phyloP scores from a whole-genome alignment of 2,888 invertebrate genomes.

The Acrobeloides nanus region DNA sequence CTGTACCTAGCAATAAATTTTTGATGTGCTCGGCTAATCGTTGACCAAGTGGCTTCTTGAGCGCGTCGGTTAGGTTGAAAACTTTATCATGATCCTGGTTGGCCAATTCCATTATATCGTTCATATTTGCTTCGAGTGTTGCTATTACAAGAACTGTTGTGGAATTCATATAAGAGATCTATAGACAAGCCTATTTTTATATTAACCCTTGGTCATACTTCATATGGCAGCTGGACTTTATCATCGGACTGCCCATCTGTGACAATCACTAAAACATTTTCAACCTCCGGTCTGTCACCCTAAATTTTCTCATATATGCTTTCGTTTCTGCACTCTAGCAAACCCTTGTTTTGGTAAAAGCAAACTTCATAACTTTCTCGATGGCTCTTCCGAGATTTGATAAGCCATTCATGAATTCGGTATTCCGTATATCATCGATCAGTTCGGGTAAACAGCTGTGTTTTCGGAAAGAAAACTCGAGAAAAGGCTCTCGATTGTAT shows the following conservation, averaged over 20 bases:
- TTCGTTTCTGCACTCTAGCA: conserved; percentile 6
- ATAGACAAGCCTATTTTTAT: conserved; percentile 6
- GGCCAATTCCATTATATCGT: conserved; percentile 29
- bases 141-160: conserved; percentile 39
- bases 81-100: conserved; percentile 23
- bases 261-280: conserved; percentile 38
- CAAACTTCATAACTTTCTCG: conserved; percentile 39
- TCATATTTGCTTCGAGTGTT: conserved; percentile 33
- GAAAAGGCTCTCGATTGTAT: conserved; percentile 41
- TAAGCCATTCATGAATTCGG: conserved; percentile 41
- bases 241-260: conserved; percentile 36
- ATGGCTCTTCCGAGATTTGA: conserved; percentile 38
- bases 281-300: conserved; percentile 43
- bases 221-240: conserved; percentile 20
- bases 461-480: conserved; percentile 44
- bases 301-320: no score
- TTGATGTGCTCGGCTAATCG: conserved; percentile 35
- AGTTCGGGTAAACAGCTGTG: conserved; percentile 40
- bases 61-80: conserved; percentile 28
- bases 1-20: conserved; percentile 9
- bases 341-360: conserved; percentile 42
- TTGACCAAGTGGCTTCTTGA: conserved; percentile 24
- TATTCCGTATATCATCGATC: conserved; percentile 40
- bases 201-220: conserved; percentile 11
- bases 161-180: conserved; percentile 30